phyloP scores from a whole-genome alignment of 2,888 invertebrate species.

The Nephrotoma guestfalica region DNA sequence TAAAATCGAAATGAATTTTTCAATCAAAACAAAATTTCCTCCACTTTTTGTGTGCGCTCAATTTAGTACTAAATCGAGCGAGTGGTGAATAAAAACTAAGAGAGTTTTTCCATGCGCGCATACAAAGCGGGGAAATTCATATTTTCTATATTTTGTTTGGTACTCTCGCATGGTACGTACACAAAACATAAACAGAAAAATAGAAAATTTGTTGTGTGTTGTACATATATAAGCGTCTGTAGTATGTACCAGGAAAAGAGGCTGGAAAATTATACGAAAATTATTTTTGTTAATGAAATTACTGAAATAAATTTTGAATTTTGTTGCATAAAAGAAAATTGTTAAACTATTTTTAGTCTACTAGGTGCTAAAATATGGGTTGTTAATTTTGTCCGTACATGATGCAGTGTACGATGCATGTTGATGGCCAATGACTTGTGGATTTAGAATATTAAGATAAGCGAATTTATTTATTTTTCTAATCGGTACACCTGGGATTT shows the following conservation, averaged over 20 bases:
- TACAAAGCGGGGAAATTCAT: neutral
- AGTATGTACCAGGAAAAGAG: neutral
- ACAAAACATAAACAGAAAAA: neutral
- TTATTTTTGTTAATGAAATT: neutral
- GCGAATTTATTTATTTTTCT: neutral
- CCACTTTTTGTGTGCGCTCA: neutral
- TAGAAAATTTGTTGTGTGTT: neutral
- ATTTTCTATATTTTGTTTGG: neutral
- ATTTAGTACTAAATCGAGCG: neutral
- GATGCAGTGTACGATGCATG: neutral
- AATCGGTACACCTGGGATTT: neutral
- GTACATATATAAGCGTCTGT: no score
- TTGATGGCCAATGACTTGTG: neutral
- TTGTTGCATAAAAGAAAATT: neutral
- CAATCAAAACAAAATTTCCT: neutral
- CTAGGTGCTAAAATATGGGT: neutral
- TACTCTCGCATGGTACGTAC: neutral
- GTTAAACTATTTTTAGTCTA: neutral
- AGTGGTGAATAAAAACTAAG: neutral
- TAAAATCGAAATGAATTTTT: neutral
- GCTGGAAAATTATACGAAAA: neutral
- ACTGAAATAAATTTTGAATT: neutral
- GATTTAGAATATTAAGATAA: neutral
- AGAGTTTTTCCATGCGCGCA: neutral
- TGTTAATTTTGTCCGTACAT: neutral